A percentile compares a stretch with the other conserved stretches of the same genome.
These are phyloP conservation scores for Macrosoma leucophasiata DNA, from an alignment of 2,888 invertebrate genomes.

Conservation along the genomic window DNA sequence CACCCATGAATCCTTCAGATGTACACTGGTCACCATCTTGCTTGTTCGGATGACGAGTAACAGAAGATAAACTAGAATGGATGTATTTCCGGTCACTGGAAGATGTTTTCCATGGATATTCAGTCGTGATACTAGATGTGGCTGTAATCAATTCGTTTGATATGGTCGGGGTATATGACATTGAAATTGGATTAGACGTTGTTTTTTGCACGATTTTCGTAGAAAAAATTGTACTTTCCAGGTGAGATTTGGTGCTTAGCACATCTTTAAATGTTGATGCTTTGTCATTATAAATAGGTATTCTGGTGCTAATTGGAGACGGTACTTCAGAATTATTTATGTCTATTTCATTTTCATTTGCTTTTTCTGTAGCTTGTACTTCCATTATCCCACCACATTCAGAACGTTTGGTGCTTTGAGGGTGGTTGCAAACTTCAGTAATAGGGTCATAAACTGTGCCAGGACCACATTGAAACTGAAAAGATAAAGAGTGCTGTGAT, in stretches of 20 bases:
- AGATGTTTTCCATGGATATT: constrained; percentile 11
- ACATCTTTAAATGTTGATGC: too few relatives aligned
- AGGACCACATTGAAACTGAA: constrained; percentile 82
- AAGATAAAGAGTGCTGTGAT: constrained; percentile 2
- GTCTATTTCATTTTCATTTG: constrained; percentile 67
- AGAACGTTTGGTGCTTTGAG: constrained; percentile 78
- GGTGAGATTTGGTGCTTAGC: neutral
- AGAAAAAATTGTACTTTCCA: too few relatives aligned
- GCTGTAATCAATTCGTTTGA: constrained; percentile 19
- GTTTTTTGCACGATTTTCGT: constrained; percentile 10
- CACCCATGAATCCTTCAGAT: constrained; percentile 84
- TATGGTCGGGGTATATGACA: too few relatives aligned
- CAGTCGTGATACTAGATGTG: constrained; percentile 4
- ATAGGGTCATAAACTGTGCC: constrained; percentile 85
- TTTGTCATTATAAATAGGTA: constrained; percentile 29
- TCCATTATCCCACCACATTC: constrained; percentile 74
- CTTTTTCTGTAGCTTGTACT: constrained; percentile 20
- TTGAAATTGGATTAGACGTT: constrained; percentile 16
- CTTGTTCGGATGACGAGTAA: constrained; percentile 13
- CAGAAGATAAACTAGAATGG: neutral
- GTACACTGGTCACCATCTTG: constrained; percentile 57
- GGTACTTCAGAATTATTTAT: constrained; percentile 39
- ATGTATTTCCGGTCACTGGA: too few relatives aligned
- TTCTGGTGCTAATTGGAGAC: constrained; percentile 43
- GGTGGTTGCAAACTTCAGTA: constrained; percentile 81